These are phyloP conservation scores for Callimico goeldii DNA, from an alignment of 2,797 vertebrate species.

Conservation along the genomic window DNA sequence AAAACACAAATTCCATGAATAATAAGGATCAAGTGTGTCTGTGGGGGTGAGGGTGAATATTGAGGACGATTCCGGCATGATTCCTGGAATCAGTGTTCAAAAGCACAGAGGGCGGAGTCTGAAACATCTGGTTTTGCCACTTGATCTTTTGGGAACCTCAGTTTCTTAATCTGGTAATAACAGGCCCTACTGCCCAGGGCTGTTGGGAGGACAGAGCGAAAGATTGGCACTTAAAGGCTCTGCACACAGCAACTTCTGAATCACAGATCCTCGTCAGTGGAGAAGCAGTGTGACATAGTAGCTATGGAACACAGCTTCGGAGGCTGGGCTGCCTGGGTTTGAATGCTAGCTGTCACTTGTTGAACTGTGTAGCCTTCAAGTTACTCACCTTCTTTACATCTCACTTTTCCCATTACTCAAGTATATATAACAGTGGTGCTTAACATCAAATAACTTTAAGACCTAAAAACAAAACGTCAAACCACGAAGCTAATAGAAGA, in stretches of 20 bases:
- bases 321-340: background rate
- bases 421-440: background rate
- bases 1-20: background rate
- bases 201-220: background rate
- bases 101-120: background rate
- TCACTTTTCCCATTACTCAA: background rate
- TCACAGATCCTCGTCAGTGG: background rate
- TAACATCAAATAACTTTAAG: background rate
- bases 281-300: background rate
- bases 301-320: background rate
- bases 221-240: background rate
- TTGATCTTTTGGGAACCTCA: background rate
- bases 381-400: background rate
- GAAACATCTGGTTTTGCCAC: background rate
- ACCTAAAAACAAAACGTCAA: background rate
- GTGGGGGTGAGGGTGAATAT: background rate
- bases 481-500: background rate
- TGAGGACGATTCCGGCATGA: rapidly evolving
- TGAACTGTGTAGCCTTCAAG: background rate
- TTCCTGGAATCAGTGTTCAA: background rate
- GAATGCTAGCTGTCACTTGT: background rate
- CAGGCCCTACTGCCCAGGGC: background rate
- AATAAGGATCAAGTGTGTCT: background rate
- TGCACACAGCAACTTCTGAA: background rate
- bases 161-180: background rate